Base-by-base conservation (phyloP, 2,888 invertebrate species). In the Diaphora mendica region DNA sequence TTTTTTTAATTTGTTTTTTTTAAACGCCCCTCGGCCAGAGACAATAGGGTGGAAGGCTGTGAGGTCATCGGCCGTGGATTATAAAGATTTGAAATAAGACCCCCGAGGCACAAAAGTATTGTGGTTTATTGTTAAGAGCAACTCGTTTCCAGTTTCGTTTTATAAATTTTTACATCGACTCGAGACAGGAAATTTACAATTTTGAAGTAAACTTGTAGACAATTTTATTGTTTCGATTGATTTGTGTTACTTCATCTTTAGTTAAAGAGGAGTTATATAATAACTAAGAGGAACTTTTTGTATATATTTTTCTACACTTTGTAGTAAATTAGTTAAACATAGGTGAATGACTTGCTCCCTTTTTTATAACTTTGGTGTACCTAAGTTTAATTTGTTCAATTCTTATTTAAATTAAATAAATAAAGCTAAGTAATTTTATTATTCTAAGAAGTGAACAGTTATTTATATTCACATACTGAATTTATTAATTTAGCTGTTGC, bases 11-110 rank as follows among this genome's bases (percentile, higher is more conserved):
- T 77, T 64, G 70, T 70, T 13, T 68, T 82, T 81, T 81, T 76
- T 77, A 84, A 89, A 88, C 88, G 89, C 87, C 88, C 90, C 87
- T 91, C 88, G 76, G 83, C 69, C 87, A 88, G 91, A 93, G 91
- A 94, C 94, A 94, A 94, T 94, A 90, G 93, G 84, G 84, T 79
- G 77, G 71, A 70, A 84, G 83, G 59, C 39, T 72, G 26, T 30
- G 72, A 69, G 92, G 92, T 93, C 93, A 92, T 82, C 77, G 90
- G 80, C 87, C 92, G 85, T 23, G 82, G 88, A 84, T 85, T 81
- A 81, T 77, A 84, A 81, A 84, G 71, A 74, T 79, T 79, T 79
- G 77, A 81, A 77, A 73, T 73, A 79, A 80, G 81, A 78, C 78
- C 84, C 77, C 64, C 69, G 76, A 77, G 78, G 80, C 78, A 78